phyloP scores from a whole-genome alignment of 1,140 invertebrate species.

The Drosophila truncata region DNA sequence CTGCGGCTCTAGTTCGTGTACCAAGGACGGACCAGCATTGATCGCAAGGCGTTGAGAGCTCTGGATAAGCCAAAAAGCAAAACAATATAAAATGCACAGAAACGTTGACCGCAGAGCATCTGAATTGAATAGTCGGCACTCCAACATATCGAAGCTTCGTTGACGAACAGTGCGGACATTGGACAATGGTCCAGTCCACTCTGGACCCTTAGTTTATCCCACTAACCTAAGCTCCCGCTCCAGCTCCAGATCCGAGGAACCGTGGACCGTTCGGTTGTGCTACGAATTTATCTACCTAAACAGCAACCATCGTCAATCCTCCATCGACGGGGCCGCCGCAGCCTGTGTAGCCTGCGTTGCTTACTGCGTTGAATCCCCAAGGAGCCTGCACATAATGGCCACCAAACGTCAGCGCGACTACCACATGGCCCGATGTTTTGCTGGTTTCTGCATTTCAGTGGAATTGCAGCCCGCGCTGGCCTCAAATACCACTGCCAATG shows the following conservation, averaged over 20 bases:
- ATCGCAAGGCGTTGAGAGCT: slow-evolving; percentile 72
- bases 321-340: slow-evolving; percentile 59
- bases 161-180: slow-evolving; percentile 33
- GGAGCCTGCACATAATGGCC: slow-evolving; percentile 75
- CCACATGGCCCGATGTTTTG: slow-evolving; percentile 58
- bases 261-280: slow-evolving; percentile 66
- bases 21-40: slow-evolving; percentile 32
- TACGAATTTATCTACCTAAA: slow-evolving; percentile 83
- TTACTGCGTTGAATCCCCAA: slow-evolving; percentile 46
- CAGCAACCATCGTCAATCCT: slow-evolving; percentile 80
- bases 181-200: slow-evolving; percentile 28
- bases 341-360: slow-evolving; percentile 37
- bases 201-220: background rate
- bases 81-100: slow-evolving; percentile 71
- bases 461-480: slow-evolving; percentile 49
- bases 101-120: slow-evolving; percentile 18
- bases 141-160: slow-evolving; percentile 64
- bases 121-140: slow-evolving; percentile 33
- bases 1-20: slow-evolving; percentile 5
- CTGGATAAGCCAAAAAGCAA: slow-evolving; percentile 74
- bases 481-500: slow-evolving; percentile 16
- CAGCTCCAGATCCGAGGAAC: slow-evolving; percentile 39
- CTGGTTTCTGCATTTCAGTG: slow-evolving; percentile 63
- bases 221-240: slow-evolving; percentile 3
- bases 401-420: slow-evolving; percentile 66